A percentile compares a stretch with the other conserved stretches of the same genome.
phyloP scores from a whole-genome alignment of 2,797 vertebrate genomes.

The Miichthys miiuy region DNA sequence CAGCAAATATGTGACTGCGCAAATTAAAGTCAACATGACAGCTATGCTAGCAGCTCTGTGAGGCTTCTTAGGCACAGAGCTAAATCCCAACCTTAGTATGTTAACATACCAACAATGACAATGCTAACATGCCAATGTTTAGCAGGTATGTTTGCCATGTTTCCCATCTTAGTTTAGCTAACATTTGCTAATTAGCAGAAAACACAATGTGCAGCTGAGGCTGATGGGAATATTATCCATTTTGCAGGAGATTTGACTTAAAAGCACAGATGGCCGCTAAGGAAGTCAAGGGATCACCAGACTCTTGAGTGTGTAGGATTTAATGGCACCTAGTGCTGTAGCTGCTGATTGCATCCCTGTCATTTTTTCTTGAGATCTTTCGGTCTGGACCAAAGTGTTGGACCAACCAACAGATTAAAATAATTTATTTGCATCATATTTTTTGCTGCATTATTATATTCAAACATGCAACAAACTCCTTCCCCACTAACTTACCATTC shows the following conservation, averaged over 20 bases:
- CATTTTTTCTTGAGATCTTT: background rate
- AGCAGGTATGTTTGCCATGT: background rate
- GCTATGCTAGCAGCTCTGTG: no score
- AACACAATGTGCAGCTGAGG: background rate
- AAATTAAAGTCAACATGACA: background rate
- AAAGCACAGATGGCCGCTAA: background rate
- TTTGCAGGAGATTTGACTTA: background rate
- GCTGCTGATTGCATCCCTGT: no score
- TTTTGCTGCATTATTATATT: background rate
- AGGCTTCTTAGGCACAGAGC: no score
- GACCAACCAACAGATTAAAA: background rate
- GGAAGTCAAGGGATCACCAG: background rate
- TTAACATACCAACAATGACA: background rate
- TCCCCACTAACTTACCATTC: slow-evolving; percentile 87
- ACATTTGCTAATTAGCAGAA: background rate
- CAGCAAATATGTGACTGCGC: background rate
- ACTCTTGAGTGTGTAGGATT: no score
- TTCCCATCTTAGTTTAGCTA: background rate
- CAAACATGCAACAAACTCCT: background rate
- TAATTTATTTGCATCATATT: background rate
- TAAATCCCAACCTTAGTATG: background rate
- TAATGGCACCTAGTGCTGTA: no score
- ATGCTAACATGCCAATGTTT: background rate
- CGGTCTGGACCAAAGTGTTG: background rate
- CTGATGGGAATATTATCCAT: no score